A percentile compares a stretch with the other conserved stretches of the same genome.
These are phyloP conservation scores for Brachypteracias leptosomus DNA, from an alignment of 2,113 vertebrate species.

Conservation along the genomic window DNA sequence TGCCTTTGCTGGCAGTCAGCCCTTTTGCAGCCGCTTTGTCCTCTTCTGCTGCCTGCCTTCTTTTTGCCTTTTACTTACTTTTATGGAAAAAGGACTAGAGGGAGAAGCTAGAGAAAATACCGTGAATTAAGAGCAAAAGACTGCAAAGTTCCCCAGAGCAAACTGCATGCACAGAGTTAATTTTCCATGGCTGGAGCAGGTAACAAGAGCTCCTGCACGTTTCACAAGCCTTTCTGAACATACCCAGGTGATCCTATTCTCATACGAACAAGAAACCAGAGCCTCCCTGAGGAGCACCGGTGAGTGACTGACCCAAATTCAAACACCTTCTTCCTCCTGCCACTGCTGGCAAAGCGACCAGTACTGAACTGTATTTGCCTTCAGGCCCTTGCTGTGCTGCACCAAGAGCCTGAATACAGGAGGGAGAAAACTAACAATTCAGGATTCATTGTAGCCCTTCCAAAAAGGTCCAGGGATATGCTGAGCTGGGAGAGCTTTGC, in stretches of 20 bases:
- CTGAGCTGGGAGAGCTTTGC: not conserved
- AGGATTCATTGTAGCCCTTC: not conserved
- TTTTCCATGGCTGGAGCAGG: slow-evolving; percentile 57
- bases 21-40: not conserved
- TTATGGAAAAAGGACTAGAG: not conserved
- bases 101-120: slow-evolving; percentile 1
- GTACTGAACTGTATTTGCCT: not conserved
- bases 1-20: not conserved
- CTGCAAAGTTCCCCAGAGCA: slow-evolving; percentile 24
- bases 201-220: not conserved
- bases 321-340: slow-evolving; percentile 18
- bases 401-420: not conserved
- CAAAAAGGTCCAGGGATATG: not conserved
- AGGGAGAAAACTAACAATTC: not conserved
- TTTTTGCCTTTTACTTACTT: not conserved
- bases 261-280: not conserved
- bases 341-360: not conserved
- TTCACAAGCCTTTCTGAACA: slow-evolving; percentile 3
- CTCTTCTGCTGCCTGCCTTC: not conserved
- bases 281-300: not conserved
- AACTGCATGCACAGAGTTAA: not conserved
- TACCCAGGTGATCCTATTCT: not conserved
- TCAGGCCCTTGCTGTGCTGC: not conserved
- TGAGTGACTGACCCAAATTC: slow-evolving; percentile 55
- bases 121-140: slow-evolving; percentile 40